Conservation (phyloP, 2,888 invertebrate genomes). For the Lasioglossum leucozonium region DNA sequence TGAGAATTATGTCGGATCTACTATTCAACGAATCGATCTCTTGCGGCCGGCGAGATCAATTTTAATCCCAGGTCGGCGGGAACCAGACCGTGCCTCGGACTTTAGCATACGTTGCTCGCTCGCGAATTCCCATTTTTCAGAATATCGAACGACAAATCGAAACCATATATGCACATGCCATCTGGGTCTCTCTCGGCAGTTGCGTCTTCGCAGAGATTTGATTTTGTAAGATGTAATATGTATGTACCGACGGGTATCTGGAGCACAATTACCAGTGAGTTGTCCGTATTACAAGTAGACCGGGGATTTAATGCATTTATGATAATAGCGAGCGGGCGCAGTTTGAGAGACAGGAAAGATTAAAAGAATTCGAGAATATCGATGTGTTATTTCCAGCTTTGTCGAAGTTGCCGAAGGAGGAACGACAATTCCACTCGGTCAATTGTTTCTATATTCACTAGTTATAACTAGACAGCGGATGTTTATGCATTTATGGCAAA, state of each 20-base stretch:
- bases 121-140: not conserved
- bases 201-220: not conserved
- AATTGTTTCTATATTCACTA: too few species aligned
- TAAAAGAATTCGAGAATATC: not conserved
- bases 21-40: not conserved
- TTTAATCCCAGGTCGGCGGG: not conserved
- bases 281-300: not conserved
- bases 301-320: not conserved
- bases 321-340: not conserved
- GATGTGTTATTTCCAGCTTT: not conserved
- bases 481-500: too few species aligned
- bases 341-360: not conserved
- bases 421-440: too few species aligned
- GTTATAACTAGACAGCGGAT: too few species aligned
- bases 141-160: conserved; percentile 2
- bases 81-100: not conserved
- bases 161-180: conserved; percentile 3
- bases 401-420: not conserved
- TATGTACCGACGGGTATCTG: not conserved
- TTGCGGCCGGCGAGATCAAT: not conserved
- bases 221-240: conserved; percentile 9
- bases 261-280: not conserved
- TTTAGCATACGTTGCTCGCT: not conserved
- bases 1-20: not conserved
- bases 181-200: not conserved